These are phyloP conservation scores for Trichonephila clavata DNA, from an alignment of 1,140 invertebrate genomes.

Conservation along the genomic window DNA sequence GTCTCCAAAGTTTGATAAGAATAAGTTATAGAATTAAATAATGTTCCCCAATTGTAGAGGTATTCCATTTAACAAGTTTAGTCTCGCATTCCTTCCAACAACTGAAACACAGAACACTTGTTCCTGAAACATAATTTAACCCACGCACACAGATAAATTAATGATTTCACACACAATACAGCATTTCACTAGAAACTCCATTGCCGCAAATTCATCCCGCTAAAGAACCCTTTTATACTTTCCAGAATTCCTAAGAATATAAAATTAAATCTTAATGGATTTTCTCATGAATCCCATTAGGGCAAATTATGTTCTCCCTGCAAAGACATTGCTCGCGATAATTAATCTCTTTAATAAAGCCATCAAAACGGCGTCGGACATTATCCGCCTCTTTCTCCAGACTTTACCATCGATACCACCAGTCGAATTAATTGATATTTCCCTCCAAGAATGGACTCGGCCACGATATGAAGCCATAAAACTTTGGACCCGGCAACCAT, in stretches of 20 bases:
- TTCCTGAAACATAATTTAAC: not conserved
- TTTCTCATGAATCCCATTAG: not conserved
- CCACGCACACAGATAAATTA: not conserved
- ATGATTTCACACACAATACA: not conserved
- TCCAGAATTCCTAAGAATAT: not conserved
- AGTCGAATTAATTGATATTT: not conserved
- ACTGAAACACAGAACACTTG: too few relatives aligned
- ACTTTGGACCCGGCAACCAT: not conserved
- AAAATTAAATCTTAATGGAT: slow-evolving; percentile 3
- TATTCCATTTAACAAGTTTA: too few relatives aligned
- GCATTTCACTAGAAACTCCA: not conserved
- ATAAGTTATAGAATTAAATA: too few relatives aligned
- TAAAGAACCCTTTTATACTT: not conserved
- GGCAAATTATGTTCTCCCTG: not conserved
- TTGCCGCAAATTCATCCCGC: not conserved
- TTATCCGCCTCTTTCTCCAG: not conserved
- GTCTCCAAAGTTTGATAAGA: too few relatives aligned
- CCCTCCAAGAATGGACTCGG: not conserved
- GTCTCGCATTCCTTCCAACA: too few relatives aligned
- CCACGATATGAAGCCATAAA: not conserved
- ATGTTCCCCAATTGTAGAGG: too few relatives aligned
- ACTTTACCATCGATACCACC: not conserved
- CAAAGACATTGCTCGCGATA: not conserved
- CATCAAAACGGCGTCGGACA: not conserved
- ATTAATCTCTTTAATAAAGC: not conserved